Conservation (phyloP, 2,113 vertebrate genomes). For the Hippopotamus amphibius region DNA sequence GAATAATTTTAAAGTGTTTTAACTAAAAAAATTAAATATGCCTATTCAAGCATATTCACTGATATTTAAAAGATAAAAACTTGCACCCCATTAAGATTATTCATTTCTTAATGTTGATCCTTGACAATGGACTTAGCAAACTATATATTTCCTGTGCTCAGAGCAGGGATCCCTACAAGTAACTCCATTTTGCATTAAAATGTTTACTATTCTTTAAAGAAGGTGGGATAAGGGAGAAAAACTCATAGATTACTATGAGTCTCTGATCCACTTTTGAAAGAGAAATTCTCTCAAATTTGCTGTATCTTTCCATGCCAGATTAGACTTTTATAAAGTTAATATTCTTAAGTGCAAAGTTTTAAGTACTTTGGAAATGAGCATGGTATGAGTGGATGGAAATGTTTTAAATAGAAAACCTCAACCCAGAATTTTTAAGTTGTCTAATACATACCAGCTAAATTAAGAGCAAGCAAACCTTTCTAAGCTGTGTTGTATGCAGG, state of each 20-base stretch:
- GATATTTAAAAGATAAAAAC: background rate
- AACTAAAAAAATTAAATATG: background rate
- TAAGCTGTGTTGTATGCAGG: background rate
- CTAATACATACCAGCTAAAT: background rate
- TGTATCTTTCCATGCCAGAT: background rate
- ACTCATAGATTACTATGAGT: background rate
- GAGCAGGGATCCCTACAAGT: background rate
- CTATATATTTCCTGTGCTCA: background rate
- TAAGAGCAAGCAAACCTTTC: background rate
- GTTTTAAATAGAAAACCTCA: constrained; percentile 28
- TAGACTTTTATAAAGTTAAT: background rate
- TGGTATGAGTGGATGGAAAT: background rate
- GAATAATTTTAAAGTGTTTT: background rate
- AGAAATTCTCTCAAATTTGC: background rate
- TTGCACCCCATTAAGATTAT: background rate
- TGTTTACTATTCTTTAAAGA: background rate
- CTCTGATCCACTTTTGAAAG: background rate
- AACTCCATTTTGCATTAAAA: background rate
- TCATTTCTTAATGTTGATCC: background rate
- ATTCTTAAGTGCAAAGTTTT: constrained; percentile 34
- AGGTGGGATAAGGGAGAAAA: background rate
- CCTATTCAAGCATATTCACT: background rate
- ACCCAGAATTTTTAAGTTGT: background rate
- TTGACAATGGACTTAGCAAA: constrained; percentile 14
- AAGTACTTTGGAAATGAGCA: background rate